phyloP scores from a whole-genome alignment of 53 echinoderm and acorn worm species.

The Henricia sp. region DNA sequence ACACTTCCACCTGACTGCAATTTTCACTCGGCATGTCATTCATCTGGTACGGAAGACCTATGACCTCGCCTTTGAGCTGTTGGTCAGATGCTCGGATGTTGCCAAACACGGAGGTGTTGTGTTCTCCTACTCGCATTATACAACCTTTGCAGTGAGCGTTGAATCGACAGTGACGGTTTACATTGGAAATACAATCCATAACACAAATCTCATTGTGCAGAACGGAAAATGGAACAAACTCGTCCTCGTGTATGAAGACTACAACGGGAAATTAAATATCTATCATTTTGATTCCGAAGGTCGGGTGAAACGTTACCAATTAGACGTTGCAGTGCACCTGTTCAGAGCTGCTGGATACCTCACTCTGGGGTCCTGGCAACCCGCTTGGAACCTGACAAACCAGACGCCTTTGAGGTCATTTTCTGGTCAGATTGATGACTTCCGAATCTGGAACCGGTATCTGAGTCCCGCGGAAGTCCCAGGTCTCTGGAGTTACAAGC shows the following conservation, averaged over 20 bases:
- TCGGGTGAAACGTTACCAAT: conserved; percentile 51
- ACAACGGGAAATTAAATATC: conserved; percentile 66
- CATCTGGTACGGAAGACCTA: conserved; percentile 38
- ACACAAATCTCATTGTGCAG: conserved; percentile 68
- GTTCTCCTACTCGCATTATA: conserved; percentile 77
- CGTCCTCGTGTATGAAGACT: conserved; percentile 70
- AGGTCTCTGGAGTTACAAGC: conserved; percentile 66
- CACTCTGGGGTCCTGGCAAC: conserved; percentile 87
- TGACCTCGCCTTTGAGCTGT: conserved; percentile 77
- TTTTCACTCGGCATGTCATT: conserved; percentile 62
- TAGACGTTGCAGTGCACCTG: conserved; percentile 44
- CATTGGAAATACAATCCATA: conserved; percentile 62
- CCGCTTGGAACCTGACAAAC: conserved; percentile 46
- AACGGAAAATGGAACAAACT: conserved; percentile 76
- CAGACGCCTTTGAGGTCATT: conserved; percentile 70
- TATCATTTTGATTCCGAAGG: conserved; percentile 70
- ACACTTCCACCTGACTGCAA: conserved; percentile 60
- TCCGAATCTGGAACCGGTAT: conserved; percentile 84
- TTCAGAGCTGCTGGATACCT: conserved; percentile 77
- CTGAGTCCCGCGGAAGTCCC: conserved; percentile 74
- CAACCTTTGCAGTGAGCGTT: conserved; percentile 73
- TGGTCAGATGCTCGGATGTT: conserved; percentile 66
- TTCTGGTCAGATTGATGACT: conserved; percentile 75
- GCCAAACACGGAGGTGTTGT: conserved; percentile 65
- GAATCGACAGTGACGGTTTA: conserved; percentile 61